These are phyloP conservation scores for Sebastes taczanowskii DNA, from an alignment of 2,797 vertebrate genomes.

Conservation along the genomic window DNA sequence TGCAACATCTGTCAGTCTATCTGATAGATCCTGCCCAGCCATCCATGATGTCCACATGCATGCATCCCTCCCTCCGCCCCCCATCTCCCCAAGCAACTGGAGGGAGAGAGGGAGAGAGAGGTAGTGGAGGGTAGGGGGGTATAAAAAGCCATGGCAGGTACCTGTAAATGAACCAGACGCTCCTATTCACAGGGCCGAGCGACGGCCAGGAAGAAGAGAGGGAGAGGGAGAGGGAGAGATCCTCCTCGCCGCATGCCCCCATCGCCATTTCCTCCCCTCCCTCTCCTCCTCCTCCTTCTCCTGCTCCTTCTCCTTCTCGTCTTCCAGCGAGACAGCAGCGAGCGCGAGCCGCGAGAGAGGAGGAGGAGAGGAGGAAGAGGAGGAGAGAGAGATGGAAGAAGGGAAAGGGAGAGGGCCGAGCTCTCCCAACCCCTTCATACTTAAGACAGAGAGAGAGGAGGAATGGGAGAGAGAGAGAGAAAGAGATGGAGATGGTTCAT, in stretches of 20 bases:
- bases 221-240: constrained; percentile 86
- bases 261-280: constrained; percentile 85
- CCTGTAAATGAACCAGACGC: constrained; percentile 98
- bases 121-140: constrained; percentile 62
- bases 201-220: constrained; percentile 95
- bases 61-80: constrained; percentile 29
- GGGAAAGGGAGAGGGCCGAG: constrained; percentile 75
- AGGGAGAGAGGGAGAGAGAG: constrained; percentile 48
- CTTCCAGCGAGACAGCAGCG: constrained; percentile 81
- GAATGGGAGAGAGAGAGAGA: constrained; percentile 56
- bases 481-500: constrained; percentile 77
- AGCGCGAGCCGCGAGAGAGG: constrained; percentile 70
- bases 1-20: constrained; percentile 75
- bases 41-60: constrained; percentile 74
- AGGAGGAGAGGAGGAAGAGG: constrained; percentile 65
- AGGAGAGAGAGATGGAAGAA: constrained; percentile 72
- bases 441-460: constrained; percentile 75
- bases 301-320: constrained; percentile 80
- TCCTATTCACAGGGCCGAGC: constrained; percentile 91
- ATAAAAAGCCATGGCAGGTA: constrained; percentile 79
- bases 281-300: constrained; percentile 78
- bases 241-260: constrained; percentile 84
- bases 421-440: constrained; percentile 80
- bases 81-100: constrained; percentile 56
- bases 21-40: constrained; percentile 64